Evolutionary conservation across 2,113 vertebrate species (phyloP).

Genomic region (Cathartes aura): DNA sequence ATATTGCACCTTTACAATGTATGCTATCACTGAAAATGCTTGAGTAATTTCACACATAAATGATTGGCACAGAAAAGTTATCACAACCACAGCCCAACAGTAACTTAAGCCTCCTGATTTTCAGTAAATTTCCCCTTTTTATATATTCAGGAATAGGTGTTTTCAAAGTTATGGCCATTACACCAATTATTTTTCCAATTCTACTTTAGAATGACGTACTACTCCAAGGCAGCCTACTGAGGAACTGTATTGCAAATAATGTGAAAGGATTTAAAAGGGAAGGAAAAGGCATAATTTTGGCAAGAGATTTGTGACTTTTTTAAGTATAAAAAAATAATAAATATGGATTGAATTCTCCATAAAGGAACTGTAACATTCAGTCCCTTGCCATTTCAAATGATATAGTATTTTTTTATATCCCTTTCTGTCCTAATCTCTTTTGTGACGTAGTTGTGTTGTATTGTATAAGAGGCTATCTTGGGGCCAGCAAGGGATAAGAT

Average conservation of each 20-base stretch:
- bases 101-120: not conserved
- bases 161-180: conserved; percentile 57
- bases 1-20: not conserved
- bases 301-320: conserved; percentile 41
- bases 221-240: not conserved
- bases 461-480: conserved; percentile 65
- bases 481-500: conserved; percentile 57
- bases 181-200: conserved; percentile 61
- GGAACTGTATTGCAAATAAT: not conserved
- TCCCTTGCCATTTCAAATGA: conserved; percentile 50
- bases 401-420: conserved; percentile 22
- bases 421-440: conserved; percentile 54
- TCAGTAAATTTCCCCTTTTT: not conserved
- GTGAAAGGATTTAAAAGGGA: not conserved
- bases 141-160: not conserved
- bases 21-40: not conserved
- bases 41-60: not conserved
- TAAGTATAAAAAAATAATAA: not conserved
- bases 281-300: conserved; percentile 23
- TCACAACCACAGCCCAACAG: not conserved
- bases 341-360: not conserved
- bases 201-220: conserved; percentile 17
- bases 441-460: conserved; percentile 45
- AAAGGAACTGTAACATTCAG: not conserved
- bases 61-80: not conserved